Percentiles rank a stretch among this genome's conserved stretches.
phyloP scores from a whole-genome alignment of 1,140 invertebrate species.

The Drosophila nebulosa region DNA sequence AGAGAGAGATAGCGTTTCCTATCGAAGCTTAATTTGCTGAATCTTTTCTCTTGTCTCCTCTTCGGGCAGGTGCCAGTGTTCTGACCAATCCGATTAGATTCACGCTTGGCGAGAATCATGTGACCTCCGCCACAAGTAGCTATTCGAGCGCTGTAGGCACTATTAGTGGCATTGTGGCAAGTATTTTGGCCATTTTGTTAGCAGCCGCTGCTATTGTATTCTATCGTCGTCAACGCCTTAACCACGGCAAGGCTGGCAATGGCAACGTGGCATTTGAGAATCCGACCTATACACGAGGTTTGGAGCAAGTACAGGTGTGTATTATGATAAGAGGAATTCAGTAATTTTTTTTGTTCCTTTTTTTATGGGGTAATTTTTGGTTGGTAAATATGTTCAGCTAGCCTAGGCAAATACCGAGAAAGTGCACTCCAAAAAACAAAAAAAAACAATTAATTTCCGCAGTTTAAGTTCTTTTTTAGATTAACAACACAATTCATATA shows the following conservation, averaged over 20 bases:
- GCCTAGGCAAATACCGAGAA: not conserved
- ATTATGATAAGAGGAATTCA: constrained; percentile 22
- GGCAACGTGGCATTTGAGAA: constrained; percentile 91
- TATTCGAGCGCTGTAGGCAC: constrained; percentile 83
- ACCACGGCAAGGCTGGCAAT: constrained; percentile 81
- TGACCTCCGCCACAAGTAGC: constrained; percentile 83
- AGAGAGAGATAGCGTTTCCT: not conserved
- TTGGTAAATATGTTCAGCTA: not conserved
- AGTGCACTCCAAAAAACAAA: not conserved
- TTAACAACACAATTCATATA: too few relatives aligned
- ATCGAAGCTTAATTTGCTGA: constrained; percentile 54
- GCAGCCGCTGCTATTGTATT: constrained; percentile 85
- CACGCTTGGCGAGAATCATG: constrained; percentile 86
- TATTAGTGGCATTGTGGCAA: constrained; percentile 85
- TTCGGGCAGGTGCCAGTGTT: constrained; percentile 85
- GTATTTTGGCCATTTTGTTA: constrained; percentile 85
- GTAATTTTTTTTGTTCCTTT: too few relatives aligned
- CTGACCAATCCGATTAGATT: constrained; percentile 88
- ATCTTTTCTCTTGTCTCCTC: constrained; percentile 50
- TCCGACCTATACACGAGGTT: constrained; percentile 90
- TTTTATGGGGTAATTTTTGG: constrained; percentile 1
- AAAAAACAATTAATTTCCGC: too few relatives aligned
- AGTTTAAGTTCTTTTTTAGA: too few relatives aligned
- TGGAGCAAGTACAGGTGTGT: constrained; percentile 87
- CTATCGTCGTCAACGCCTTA: constrained; percentile 84